phyloP scores from a whole-genome alignment of 2,113 vertebrate genomes.

The Lagopus leucura region DNA sequence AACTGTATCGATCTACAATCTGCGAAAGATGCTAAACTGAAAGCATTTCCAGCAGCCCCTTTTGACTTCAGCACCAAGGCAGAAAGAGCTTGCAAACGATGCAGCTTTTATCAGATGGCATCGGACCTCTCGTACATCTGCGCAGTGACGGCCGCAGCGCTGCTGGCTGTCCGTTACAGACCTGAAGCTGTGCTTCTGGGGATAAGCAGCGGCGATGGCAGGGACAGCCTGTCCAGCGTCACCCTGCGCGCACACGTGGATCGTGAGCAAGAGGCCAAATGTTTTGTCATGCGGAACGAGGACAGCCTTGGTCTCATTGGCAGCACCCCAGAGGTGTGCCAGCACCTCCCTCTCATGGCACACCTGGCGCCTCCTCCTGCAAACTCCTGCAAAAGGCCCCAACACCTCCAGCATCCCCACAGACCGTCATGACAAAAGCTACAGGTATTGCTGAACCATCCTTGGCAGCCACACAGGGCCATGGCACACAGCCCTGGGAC shows the following conservation, averaged over 20 bases:
- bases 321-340: background rate
- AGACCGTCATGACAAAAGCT: background rate
- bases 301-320: background rate
- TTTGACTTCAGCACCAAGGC: background rate
- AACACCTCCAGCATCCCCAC: too few relatives aligned
- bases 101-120: slow-evolving; percentile 15
- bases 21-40: background rate
- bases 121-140: background rate
- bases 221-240: background rate
- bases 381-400: accelerated
- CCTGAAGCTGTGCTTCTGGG: background rate
- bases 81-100: background rate
- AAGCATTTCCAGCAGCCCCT: background rate
- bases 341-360: accelerated
- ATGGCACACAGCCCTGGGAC: background rate
- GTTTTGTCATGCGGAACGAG: accelerated
- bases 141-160: background rate
- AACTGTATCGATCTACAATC: background rate
- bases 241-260: accelerated
- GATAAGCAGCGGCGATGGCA: background rate
- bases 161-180: background rate
- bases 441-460: background rate
- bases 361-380: background rate
- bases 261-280: background rate
- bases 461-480: background rate